These are phyloP conservation scores for Miltochrista miniata DNA, from an alignment of 2,888 invertebrate species.

Conservation along the genomic window DNA sequence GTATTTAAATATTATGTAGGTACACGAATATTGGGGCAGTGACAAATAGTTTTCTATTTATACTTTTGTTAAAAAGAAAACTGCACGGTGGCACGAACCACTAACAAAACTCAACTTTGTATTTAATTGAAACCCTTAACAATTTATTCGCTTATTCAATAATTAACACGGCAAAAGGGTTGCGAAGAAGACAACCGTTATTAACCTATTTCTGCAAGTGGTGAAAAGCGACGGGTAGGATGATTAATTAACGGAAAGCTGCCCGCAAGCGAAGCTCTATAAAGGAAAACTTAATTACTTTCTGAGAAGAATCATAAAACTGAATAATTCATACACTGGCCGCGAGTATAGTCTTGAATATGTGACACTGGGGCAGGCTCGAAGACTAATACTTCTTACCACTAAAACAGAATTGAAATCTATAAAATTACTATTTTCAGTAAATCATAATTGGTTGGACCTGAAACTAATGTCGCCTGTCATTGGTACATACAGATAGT, in stretches of 20 bases:
- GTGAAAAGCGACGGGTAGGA: slow-evolving; percentile 63
- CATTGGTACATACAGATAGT: no score
- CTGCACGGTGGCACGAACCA: slow-evolving; percentile 12
- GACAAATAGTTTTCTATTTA: slow-evolving; percentile 13
- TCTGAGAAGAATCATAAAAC: slow-evolving; percentile 69
- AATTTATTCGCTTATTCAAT: slow-evolving; percentile 66
- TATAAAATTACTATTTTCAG: no score
- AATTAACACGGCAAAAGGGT: slow-evolving; percentile 60
- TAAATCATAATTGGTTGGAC: no score
- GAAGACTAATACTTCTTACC: slow-evolving; percentile 12
- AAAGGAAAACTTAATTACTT: slow-evolving; percentile 76
- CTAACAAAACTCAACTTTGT: slow-evolving; percentile 43
- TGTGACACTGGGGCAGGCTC: slow-evolving; percentile 35
- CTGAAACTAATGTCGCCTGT: no score
- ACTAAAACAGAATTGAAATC: slow-evolving; percentile 53
- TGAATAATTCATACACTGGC: slow-evolving; percentile 67
- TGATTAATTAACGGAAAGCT: slow-evolving; percentile 73
- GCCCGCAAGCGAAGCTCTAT: slow-evolving; percentile 63
- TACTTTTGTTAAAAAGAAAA: background rate
- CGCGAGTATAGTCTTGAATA: slow-evolving; percentile 52
- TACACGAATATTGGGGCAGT: no score
- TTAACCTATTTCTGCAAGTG: slow-evolving; percentile 70
- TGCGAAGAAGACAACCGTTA: slow-evolving; percentile 67
- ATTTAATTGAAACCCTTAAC: slow-evolving; percentile 50
- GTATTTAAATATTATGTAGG: no score